Evolutionary conservation across 2,113 vertebrate species (phyloP), one percentile per base, ranked within the genome.

Genomic region (Phocoena sinus): DNA sequence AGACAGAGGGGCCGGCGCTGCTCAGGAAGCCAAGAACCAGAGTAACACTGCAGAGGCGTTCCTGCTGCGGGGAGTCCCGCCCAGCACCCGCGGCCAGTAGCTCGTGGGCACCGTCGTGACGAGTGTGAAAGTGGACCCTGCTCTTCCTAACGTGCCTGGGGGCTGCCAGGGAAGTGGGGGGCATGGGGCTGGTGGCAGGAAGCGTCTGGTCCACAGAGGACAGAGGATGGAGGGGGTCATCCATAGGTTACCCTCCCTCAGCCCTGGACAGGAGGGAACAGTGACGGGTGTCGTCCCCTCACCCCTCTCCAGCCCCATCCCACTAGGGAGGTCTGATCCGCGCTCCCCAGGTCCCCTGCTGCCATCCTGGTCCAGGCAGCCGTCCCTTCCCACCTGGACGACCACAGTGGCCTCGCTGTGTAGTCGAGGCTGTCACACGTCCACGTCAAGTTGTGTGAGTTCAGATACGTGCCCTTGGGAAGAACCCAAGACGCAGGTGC

Each of bases 401-500:
- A n/a, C n/a, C n/a, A n/a, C n/a, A n/a, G 38, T 8, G 36, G 50
- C 77, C 63, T 58, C 5, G 1, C 14, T 56, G 12, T 47, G 31
- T 1, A 2, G 28, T 13, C 20, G 21, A 60, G 65, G 36, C 13
- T 0, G 1, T 71, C 50, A 3, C 65, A 44, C 15, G 4, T 25
- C 21, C 21, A 2, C 0, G 0, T n/a, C 2, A 7, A 5, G 9
- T 31, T 2, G 0, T 14, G 11, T 6, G 90, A 26, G 56, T n/a
- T 47, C 65, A 82, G 21, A 47, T 4, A 14, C 0, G 4, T 2
- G 23, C 53, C 13, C 14, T n/a, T 60, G 56, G 33, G 18, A 31
- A n/a, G 25, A 9, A 36, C 20, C 4, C 6, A 56, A 38, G 47
- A 68, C 11, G 50, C 26, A 38, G 38, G 25, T 12, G 53, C 36